Conservation (phyloP, 2,797 vertebrate genomes). For the Hydrocynus forskahlii region DNA sequence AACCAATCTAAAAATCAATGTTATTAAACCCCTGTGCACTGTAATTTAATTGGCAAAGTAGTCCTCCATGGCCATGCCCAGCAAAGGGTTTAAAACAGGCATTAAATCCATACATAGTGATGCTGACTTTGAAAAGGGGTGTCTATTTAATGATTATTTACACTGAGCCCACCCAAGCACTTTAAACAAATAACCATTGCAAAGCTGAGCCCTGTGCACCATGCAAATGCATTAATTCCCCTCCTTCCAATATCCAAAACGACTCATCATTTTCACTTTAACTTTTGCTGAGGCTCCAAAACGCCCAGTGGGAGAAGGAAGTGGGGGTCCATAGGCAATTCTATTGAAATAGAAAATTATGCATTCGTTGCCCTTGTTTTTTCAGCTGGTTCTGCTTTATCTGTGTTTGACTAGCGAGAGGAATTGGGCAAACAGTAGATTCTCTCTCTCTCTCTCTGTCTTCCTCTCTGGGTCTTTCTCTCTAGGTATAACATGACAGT, state of each 20-base stretch:
- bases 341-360: constrained; percentile 65
- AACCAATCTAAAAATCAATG: constrained; percentile 27
- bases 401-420: constrained; percentile 59
- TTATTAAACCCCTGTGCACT: neutral
- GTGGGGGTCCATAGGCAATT: constrained; percentile 50
- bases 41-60: neutral
- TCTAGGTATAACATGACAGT: constrained; percentile 28
- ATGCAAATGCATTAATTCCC: constrained; percentile 32
- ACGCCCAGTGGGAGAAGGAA: constrained; percentile 43
- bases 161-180: constrained; percentile 37
- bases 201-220: constrained; percentile 7
- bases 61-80: constrained; percentile 2
- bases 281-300: constrained; percentile 44
- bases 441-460: constrained; percentile 23
- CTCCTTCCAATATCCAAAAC: constrained; percentile 27
- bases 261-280: constrained; percentile 48
- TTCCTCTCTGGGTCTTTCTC: constrained; percentile 31
- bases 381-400: constrained; percentile 66
- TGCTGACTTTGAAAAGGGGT: constrained; percentile 38
- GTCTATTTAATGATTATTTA: constrained; percentile 35
- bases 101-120: constrained; percentile 61
- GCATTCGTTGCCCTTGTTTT: constrained; percentile 60
- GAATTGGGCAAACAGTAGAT: constrained; percentile 56
- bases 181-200: constrained; percentile 47
- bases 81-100: constrained; percentile 48